phyloP scores from a whole-genome alignment of 2,113 vertebrate genomes.

The Hippocampus barbouri region DNA sequence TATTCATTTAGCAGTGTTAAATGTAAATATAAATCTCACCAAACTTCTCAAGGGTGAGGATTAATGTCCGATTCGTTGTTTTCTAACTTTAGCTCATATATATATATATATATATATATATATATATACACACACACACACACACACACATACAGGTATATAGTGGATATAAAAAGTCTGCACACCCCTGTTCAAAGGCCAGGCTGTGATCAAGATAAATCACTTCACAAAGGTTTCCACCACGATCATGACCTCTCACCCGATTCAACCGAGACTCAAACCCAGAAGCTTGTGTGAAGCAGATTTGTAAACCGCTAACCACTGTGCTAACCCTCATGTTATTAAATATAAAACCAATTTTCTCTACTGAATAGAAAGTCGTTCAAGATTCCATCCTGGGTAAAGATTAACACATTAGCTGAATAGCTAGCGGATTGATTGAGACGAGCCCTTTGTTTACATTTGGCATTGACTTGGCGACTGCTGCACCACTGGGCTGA shows the following conservation, averaged over 20 bases:
- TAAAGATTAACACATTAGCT: conserved; percentile 6
- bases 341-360: background rate
- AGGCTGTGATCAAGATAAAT: background rate
- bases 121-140: no score
- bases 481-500: conserved; percentile 13
- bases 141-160: no score
- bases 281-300: no score
- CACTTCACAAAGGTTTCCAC: no score
- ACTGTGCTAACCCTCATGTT: background rate
- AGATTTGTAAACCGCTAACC: background rate
- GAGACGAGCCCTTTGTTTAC: conserved; percentile 8
- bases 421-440: background rate
- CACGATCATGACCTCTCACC: no score
- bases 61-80: background rate
- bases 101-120: no score
- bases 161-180: background rate
- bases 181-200: background rate
- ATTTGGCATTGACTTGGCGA: conserved; percentile 9
- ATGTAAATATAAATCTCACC: background rate
- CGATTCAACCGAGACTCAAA: no score
- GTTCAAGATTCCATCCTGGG: background rate
- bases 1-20: background rate
- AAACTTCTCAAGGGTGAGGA: background rate
- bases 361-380: background rate
- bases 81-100: no score